Percentiles rank a stretch among this genome's conserved stretches.
Conservation (phyloP, 1,140 invertebrate species). For the Melipona quadrifasciata region DNA sequence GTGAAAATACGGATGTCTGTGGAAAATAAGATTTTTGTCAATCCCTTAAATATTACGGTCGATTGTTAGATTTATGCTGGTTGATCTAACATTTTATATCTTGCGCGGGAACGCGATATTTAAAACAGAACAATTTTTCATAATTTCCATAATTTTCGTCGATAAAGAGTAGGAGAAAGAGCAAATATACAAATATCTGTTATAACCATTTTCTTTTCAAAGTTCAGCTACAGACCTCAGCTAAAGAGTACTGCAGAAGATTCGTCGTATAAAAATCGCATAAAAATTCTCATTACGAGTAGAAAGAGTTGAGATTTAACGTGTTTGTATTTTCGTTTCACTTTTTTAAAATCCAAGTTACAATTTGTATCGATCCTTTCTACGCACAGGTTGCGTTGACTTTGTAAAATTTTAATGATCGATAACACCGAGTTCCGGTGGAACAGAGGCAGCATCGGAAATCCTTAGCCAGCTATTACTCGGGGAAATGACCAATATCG, state of each 20-base stretch:
- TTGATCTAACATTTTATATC: too few species aligned
- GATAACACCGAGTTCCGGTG: constrained; percentile 41
- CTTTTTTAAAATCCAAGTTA: neutral
- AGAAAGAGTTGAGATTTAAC: neutral
- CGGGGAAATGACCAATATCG: constrained; percentile 17
- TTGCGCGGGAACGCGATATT: too few species aligned
- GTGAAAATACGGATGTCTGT: too few species aligned
- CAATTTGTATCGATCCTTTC: neutral
- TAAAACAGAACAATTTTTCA: too few species aligned
- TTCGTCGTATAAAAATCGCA: neutral
- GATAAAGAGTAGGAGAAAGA: too few species aligned
- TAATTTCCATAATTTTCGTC: too few species aligned
- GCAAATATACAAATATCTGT: too few species aligned
- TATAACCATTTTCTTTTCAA: too few species aligned
- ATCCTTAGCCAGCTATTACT: constrained; percentile 34
- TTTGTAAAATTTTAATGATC: constrained; percentile 48
- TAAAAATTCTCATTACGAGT: neutral
- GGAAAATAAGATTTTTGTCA: too few species aligned
- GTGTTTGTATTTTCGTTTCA: neutral
- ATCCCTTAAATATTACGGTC: too few species aligned
- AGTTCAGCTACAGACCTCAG: too few species aligned
- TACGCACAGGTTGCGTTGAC: neutral
- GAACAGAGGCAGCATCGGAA: constrained; percentile 13
- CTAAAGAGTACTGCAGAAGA: neutral
- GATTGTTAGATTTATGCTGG: too few species aligned